Evolutionary conservation across 2,113 vertebrate genomes (phyloP), one percentile per base, ranked within the genome.

Genomic region (Lathamus discolor): DNA sequence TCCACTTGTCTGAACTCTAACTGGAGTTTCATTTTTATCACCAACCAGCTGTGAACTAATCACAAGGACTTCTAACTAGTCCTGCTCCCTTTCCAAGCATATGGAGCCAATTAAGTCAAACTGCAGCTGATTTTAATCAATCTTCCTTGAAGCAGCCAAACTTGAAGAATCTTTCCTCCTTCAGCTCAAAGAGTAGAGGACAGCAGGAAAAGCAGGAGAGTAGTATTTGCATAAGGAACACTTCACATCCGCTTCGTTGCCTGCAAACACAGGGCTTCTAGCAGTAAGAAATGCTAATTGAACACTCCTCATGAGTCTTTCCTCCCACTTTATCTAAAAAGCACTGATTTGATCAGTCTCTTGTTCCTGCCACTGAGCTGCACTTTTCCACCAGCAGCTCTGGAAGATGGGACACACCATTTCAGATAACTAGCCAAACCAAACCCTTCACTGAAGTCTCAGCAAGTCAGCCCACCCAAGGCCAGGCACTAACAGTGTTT

Each of bases 71-170:
- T 95, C 93, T 95, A 97, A 98, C 97, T 96, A 97, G 97, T 96
- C 76, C 91, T 94, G 96, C 92, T 96, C 96, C 96, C 90, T 94
- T 96, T 96, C 96, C 73, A 63, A 98, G 96, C 98, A 97, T 95
- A 97, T 97, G 98, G 97, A 96, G 96, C 98, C 98, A 98, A 98
- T 98, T 98, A 98, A 96, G 96, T 84, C 95, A 90, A 94, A 97
- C 96, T 81, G 97, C 97, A 98, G 98, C 97, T 97, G 98, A 98
- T 96, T 97, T 97, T 97, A 97, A 98, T 98, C 98, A 97, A 96
- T 98, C 97, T 98, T 97, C 96, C 97, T 95, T 97, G 96, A 97
- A 98, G 96, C 95, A 86, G 97, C 91, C 95, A 78, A 95, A 97
- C 96, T 95, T 94, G 94, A 97, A 97, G 97, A 91, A 91, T 93